Percentiles rank a stretch among this genome's conserved stretches.
Conservation (phyloP, 2,888 invertebrate species). For the Hololepta plana region DNA sequence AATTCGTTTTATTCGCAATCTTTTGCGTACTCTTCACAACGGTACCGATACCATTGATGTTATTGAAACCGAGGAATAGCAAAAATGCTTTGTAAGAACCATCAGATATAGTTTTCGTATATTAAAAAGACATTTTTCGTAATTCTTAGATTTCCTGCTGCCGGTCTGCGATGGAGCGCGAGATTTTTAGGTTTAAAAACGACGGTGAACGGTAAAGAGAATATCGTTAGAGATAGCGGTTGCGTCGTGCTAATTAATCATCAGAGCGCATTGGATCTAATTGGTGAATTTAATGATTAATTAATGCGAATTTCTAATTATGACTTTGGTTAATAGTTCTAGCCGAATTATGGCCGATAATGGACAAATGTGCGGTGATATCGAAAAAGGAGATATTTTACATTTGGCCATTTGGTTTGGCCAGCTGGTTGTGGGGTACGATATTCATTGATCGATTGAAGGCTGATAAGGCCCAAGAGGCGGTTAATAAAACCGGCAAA, state of each 20-base stretch:
- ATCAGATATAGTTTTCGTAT: neutral
- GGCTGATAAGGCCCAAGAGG: constrained; percentile 47
- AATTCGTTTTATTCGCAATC: constrained; percentile 45
- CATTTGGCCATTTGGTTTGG: constrained; percentile 67
- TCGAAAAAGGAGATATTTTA: constrained; percentile 71
- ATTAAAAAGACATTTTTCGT: constrained; percentile 5
- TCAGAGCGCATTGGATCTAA: constrained; percentile 71
- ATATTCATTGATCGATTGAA: constrained; percentile 72
- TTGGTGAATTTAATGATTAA: constrained; percentile 36
- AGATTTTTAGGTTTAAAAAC: constrained; percentile 44
- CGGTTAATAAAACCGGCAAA: constrained; percentile 51
- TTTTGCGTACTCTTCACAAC: constrained; percentile 41
- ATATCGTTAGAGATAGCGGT: constrained; percentile 55
- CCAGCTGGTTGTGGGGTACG: constrained; percentile 76
- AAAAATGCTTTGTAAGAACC: constrained; percentile 62
- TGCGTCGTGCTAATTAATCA: constrained; percentile 75
- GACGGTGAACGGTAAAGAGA: constrained; percentile 55
- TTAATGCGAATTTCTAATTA: neutral
- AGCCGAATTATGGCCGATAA: constrained; percentile 65
- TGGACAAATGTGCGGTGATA: constrained; percentile 64
- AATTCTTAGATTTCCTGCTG: constrained; percentile 46
- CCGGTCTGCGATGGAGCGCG: constrained; percentile 36
- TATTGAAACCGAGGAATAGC: constrained; percentile 51
- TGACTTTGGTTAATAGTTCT: constrained; percentile 31
- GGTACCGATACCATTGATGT: constrained; percentile 56